A percentile compares a stretch with the other conserved stretches of the same genome.
Evolutionary conservation across 2,888 invertebrate genomes (phyloP).

Genomic region (Celastrina argiolus): DNA sequence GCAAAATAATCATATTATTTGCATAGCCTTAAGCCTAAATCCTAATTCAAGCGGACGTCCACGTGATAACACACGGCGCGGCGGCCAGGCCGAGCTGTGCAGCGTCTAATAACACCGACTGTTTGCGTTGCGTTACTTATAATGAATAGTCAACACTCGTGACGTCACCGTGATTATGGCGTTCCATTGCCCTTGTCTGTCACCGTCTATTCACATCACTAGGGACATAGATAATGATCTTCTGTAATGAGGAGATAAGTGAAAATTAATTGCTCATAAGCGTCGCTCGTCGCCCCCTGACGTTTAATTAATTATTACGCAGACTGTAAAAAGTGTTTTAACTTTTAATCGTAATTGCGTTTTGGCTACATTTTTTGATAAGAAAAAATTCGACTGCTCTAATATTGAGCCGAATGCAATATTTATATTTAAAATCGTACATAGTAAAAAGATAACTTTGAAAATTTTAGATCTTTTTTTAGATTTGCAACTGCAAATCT

Average conservation of each 20-base stretch:
- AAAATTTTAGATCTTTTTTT: background rate
- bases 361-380: background rate
- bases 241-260: conserved; percentile 43
- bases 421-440: no score
- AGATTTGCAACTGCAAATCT: background rate
- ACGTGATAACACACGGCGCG: conserved; percentile 3
- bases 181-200: conserved; percentile 46
- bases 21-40: conserved; percentile 11
- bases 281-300: background rate
- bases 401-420: background rate
- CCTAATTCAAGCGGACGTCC: background rate
- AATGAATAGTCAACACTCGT: conserved; percentile 71
- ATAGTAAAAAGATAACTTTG: background rate
- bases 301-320: conserved; percentile 18
- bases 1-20: conserved; percentile 3
- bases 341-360: conserved; percentile 1
- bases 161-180: conserved; percentile 48
- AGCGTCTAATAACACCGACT: conserved; percentile 65
- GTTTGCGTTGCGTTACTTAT: conserved; percentile 67
- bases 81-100: conserved; percentile 34
- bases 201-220: conserved; percentile 32
- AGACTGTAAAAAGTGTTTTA: conserved; percentile 21
- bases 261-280: conserved; percentile 48
- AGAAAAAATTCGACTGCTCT: background rate
- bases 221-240: conserved; percentile 33